Conservation (phyloP, 2,888 invertebrate genomes). For the Yponomeuta plumbellus region DNA sequence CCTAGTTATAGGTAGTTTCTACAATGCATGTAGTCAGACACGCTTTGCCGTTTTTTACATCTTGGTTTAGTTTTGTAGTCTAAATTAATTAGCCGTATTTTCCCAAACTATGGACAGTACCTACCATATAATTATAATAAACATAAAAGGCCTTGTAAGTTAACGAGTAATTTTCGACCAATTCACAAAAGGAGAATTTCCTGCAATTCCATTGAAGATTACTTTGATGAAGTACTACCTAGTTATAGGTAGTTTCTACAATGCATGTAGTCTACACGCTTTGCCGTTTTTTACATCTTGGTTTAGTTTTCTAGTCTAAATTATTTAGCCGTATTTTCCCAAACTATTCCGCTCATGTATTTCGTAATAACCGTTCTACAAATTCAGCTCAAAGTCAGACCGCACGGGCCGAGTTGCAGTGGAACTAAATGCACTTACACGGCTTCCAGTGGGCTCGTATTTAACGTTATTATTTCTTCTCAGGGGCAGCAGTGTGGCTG, state of each 20-base stretch:
- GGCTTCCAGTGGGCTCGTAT: background rate
- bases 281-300: background rate
- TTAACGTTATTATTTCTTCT: background rate
- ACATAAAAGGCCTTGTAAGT: too few species aligned
- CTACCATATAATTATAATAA: too few species aligned
- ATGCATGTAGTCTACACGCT: too few species aligned
- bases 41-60: background rate
- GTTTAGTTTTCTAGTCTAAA: background rate
- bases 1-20: too few species aligned
- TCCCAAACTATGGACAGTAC: background rate
- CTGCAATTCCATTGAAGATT: too few species aligned
- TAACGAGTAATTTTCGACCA: too few species aligned
- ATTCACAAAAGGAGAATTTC: too few species aligned
- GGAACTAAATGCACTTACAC: background rate
- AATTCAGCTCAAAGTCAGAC: background rate
- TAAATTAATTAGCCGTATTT: background rate
- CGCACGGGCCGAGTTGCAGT: background rate
- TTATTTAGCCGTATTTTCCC: background rate
- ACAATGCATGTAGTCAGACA: too few species aligned
- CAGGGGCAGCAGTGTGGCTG: background rate
- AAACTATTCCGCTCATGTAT: background rate
- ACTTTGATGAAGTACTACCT: too few species aligned
- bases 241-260: too few species aligned
- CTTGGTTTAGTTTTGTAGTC: background rate
- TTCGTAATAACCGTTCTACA: background rate